Percentiles rank a stretch among this genome's conserved stretches.
Conservation (phyloP, 1,140 invertebrate genomes). For the Bombus difficillimus region DNA sequence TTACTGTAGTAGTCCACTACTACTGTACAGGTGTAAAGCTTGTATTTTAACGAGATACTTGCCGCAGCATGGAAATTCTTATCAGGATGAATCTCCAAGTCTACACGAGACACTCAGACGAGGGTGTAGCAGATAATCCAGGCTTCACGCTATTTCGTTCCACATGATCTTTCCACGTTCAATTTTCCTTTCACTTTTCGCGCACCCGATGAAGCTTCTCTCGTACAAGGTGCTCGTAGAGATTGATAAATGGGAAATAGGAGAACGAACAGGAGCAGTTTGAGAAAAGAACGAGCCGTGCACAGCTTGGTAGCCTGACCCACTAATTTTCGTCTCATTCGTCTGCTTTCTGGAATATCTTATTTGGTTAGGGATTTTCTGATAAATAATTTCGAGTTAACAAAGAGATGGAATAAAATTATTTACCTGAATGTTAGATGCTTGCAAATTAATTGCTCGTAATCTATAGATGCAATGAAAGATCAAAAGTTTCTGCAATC, state of each 20-base stretch:
- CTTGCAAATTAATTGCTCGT: neutral
- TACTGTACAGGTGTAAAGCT: slow-evolving; percentile 7
- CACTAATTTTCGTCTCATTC: slow-evolving; percentile 5
- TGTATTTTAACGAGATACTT: slow-evolving; percentile 32
- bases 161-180: neutral
- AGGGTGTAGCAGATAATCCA: slow-evolving; percentile 49
- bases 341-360: neutral
- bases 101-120: slow-evolving; percentile 28
- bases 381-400: neutral
- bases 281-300: neutral
- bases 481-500: no score
- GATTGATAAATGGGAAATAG: neutral
- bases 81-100: slow-evolving; percentile 37
- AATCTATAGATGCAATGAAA: neutral
- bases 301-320: neutral
- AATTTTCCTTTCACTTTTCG: slow-evolving; percentile 23
- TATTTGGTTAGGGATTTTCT: no score
- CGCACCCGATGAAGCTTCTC: neutral
- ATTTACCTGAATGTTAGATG: no score
- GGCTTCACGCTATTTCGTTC: slow-evolving; percentile 45
- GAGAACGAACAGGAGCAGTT: neutral
- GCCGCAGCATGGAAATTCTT: slow-evolving; percentile 39
- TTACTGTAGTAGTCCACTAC: neutral
- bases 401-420: no score
- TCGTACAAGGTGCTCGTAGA: neutral